phyloP scores from a whole-genome alignment of 1,140 invertebrate genomes.

The Fragariocoptes setiger region DNA sequence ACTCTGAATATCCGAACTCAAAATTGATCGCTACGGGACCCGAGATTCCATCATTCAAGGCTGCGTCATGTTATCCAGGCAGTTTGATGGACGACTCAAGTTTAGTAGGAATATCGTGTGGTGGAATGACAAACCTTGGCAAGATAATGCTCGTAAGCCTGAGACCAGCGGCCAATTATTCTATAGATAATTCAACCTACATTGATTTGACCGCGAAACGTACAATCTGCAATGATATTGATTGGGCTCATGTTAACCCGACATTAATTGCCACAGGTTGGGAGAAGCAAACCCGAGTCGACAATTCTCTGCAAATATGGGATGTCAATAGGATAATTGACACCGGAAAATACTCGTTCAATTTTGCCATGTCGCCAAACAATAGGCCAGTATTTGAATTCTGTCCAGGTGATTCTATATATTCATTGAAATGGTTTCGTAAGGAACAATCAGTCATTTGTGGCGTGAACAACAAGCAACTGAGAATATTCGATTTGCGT shows the following conservation, averaged over 20 bases:
- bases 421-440: constrained; percentile 53
- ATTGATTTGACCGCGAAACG: neutral
- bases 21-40: neutral
- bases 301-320: constrained; percentile 45
- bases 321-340: constrained; percentile 19
- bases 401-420: constrained; percentile 34
- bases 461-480: constrained; percentile 55
- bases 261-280: constrained; percentile 1
- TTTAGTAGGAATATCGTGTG: neutral
- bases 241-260: neutral
- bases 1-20: neutral
- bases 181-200: neutral
- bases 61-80: neutral
- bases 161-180: neutral
- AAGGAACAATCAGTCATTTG: constrained; percentile 37
- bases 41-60: neutral
- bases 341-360: neutral
- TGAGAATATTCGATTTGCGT: constrained; percentile 65
- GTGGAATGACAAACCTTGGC: neutral
- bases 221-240: constrained; percentile 2
- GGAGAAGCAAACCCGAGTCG: constrained; percentile 14
- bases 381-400: constrained; percentile 6
- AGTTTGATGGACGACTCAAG: neutral
- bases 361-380: neutral
- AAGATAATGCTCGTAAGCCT: neutral